These are phyloP conservation scores for Himantopus leucocephalus DNA, from an alignment of 2,113 vertebrate species.

Conservation along the genomic window DNA sequence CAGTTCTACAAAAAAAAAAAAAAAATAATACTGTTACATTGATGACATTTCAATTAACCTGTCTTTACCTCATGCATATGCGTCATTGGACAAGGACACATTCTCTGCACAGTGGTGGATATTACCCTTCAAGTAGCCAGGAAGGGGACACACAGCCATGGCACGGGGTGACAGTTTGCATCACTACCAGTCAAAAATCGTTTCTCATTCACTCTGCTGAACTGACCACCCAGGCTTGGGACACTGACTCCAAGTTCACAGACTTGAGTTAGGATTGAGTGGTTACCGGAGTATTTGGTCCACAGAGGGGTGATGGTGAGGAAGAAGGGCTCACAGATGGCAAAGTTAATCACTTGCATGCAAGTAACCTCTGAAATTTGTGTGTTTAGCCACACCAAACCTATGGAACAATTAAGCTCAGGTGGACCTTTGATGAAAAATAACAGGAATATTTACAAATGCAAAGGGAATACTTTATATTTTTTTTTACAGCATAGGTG, in stretches of 20 bases:
- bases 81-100: background rate
- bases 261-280: background rate
- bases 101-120: background rate
- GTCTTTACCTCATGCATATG: background rate
- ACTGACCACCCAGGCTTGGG: background rate
- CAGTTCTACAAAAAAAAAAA: background rate
- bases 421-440: background rate
- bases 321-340: background rate
- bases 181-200: background rate
- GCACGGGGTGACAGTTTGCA: accelerated
- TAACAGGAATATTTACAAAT: background rate
- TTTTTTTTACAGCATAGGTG: background rate
- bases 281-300: background rate
- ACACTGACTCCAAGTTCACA: background rate
- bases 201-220: background rate
- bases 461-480: background rate
- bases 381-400: background rate
- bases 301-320: background rate
- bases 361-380: background rate
- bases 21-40: background rate
- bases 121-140: background rate
- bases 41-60: background rate
- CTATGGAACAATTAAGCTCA: background rate
- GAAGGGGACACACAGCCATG: background rate
- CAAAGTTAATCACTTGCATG: background rate